Evolutionary conservation across 2,888 invertebrate genomes (phyloP).

Genomic region (Hypomecis atomaria): DNA sequence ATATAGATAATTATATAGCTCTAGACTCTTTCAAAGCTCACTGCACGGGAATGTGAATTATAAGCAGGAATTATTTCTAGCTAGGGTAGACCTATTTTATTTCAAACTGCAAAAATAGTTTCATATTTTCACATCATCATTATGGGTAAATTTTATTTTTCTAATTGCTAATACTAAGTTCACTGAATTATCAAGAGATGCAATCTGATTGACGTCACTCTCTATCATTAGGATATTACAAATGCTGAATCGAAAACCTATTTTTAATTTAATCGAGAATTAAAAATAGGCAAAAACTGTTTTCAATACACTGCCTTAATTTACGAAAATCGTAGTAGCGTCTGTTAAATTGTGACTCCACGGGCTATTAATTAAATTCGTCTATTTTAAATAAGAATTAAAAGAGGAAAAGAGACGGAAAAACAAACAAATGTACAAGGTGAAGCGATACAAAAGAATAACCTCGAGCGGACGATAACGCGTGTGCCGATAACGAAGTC

Average conservation of each 20-base stretch:
- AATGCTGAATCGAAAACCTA: constrained; percentile 31
- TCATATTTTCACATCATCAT: no score
- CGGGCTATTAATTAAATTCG: constrained; percentile 17
- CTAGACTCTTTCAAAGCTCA: no score
- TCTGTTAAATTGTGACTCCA: not conserved
- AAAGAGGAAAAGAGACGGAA: constrained; percentile 51
- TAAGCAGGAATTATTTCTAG: no score
- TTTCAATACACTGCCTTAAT: constrained; percentile 22
- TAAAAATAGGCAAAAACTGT: constrained; percentile 12
- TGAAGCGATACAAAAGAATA: constrained; percentile 73
- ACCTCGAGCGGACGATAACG: constrained; percentile 70
- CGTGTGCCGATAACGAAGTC: constrained; percentile 70
- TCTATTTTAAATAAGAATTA: constrained; percentile 32
- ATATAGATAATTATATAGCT: no score
- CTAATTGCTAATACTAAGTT: constrained; percentile 11
- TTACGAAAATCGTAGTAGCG: not conserved
- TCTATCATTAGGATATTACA: constrained; percentile 10
- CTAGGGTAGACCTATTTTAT: no score
- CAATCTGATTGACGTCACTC: constrained; percentile 29
- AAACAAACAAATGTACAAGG: constrained; percentile 64
- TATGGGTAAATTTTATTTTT: no score
- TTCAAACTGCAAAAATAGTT: no score
- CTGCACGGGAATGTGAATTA: no score
- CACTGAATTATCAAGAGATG: constrained; percentile 8
- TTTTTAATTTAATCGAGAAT: constrained; percentile 22